Percentiles rank a stretch among this genome's conserved stretches.
Evolutionary conservation across 2,797 vertebrate genomes (phyloP).

Genomic region (Caiman crocodilus): DNA sequence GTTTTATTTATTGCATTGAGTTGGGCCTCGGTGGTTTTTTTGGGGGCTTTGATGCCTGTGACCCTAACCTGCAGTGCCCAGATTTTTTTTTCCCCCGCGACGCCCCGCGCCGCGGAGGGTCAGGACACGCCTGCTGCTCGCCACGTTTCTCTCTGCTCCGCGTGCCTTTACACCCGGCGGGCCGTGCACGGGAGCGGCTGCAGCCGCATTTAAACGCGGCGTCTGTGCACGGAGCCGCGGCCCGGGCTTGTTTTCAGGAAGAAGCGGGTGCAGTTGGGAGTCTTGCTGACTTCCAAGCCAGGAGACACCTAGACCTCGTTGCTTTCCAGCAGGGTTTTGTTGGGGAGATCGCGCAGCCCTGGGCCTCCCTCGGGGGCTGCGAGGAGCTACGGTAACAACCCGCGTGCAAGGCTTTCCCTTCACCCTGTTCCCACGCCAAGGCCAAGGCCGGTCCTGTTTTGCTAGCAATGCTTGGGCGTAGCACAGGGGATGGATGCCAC

Average conservation of each 20-base stretch:
- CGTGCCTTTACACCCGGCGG: slow-evolving; percentile 35
- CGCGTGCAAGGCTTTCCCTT: no score
- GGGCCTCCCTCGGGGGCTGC: not conserved
- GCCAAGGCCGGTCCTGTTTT: no score
- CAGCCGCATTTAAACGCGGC: slow-evolving; percentile 33
- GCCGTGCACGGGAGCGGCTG: slow-evolving; percentile 23
- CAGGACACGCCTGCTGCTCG: not conserved
- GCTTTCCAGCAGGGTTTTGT: not conserved
- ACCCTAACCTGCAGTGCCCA: slow-evolving; percentile 18
- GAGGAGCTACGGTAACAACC: no score
- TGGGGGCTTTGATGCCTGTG: slow-evolving; percentile 16
- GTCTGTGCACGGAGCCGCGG: not conserved
- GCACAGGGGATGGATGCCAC: not conserved
- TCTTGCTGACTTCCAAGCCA: not conserved
- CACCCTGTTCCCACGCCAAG: no score
- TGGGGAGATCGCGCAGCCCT: not conserved
- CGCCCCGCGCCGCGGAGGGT: not conserved
- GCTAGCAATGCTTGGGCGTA: not conserved
- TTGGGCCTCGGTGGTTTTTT: slow-evolving; percentile 75
- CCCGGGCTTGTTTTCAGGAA: rapidly evolving
- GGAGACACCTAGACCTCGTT: not conserved
- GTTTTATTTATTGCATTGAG: slow-evolving; percentile 86
- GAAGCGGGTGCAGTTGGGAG: not conserved
- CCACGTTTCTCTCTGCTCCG: not conserved
- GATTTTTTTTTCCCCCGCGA: not conserved